Conservation (phyloP, 92 coral and sea anemone genomes). For the Phenganax stokvisi region DNA sequence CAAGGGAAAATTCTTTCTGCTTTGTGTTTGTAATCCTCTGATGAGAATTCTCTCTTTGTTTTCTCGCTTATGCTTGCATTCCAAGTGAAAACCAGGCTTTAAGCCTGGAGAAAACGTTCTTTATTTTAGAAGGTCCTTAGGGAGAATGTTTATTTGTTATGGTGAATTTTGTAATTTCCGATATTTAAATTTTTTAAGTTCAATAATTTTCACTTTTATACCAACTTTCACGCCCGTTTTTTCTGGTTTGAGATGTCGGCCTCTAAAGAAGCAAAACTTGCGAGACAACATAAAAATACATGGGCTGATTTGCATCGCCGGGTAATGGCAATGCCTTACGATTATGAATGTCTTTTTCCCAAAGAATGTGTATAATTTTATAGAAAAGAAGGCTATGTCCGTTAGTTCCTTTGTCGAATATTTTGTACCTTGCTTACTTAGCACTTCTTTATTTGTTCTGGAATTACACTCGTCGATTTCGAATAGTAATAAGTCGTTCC, state of each 20-base stretch:
- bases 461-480: not conserved
- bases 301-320: constrained; percentile 42
- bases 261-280: constrained; percentile 32
- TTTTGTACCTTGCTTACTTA: constrained; percentile 40
- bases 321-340: constrained; percentile 33
- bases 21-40: too few relatives aligned
- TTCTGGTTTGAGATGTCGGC: not conserved
- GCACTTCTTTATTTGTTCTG: constrained; percentile 46
- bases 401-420: constrained; percentile 41
- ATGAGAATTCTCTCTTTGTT: too few relatives aligned
- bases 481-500: not conserved
- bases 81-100: too few relatives aligned
- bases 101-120: too few relatives aligned
- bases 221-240: too few relatives aligned
- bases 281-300: constrained; percentile 31
- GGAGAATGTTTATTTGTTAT: too few relatives aligned
- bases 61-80: too few relatives aligned
- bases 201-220: too few relatives aligned
- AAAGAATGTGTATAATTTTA: not conserved
- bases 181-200: too few relatives aligned
- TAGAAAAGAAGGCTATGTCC: constrained; percentile 23
- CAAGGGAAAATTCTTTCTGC: too few relatives aligned
- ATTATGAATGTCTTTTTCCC: not conserved
- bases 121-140: too few relatives aligned
- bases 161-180: too few relatives aligned